These are phyloP conservation scores for Drosophila fuyamai DNA, from an alignment of 1,140 invertebrate species.

Conservation along the genomic window DNA sequence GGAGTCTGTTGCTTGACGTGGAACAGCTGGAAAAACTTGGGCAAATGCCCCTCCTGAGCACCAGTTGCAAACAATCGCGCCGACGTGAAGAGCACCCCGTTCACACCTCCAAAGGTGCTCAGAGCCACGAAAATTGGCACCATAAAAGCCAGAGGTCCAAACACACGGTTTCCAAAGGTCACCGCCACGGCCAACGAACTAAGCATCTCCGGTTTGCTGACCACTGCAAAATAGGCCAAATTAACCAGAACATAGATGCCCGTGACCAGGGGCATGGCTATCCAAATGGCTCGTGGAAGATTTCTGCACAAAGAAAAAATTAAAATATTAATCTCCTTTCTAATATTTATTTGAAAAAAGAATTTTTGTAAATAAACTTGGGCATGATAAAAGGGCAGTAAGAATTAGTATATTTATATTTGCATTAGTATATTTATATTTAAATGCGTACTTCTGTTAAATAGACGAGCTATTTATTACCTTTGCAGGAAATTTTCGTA, in stretches of 20 bases:
- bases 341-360: neutral
- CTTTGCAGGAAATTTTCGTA: too few species aligned
- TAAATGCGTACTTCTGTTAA: too few species aligned
- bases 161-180: constrained; percentile 92
- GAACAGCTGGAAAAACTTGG: constrained; percentile 91
- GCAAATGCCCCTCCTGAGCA: constrained; percentile 93
- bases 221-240: constrained; percentile 94
- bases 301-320: constrained; percentile 87
- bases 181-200: constrained; percentile 93
- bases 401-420: too few species aligned
- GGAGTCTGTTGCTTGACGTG: constrained; percentile 91
- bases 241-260: constrained; percentile 94
- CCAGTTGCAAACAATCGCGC: constrained; percentile 91
- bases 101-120: constrained; percentile 93
- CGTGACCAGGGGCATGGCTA: constrained; percentile 94
- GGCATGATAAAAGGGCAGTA: too few species aligned
- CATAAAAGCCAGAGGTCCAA: constrained; percentile 90
- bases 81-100: constrained; percentile 96
- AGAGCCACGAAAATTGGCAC: constrained; percentile 96
- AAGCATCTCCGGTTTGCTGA: constrained; percentile 91
- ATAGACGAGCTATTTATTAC: too few species aligned
- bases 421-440: too few species aligned
- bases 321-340: too few species aligned
- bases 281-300: constrained; percentile 93
- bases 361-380: too few species aligned